Evolutionary conservation across 2,113 vertebrate genomes (phyloP), one percentile per base, ranked within the genome.

Genomic region (Tinamus guttatus): DNA sequence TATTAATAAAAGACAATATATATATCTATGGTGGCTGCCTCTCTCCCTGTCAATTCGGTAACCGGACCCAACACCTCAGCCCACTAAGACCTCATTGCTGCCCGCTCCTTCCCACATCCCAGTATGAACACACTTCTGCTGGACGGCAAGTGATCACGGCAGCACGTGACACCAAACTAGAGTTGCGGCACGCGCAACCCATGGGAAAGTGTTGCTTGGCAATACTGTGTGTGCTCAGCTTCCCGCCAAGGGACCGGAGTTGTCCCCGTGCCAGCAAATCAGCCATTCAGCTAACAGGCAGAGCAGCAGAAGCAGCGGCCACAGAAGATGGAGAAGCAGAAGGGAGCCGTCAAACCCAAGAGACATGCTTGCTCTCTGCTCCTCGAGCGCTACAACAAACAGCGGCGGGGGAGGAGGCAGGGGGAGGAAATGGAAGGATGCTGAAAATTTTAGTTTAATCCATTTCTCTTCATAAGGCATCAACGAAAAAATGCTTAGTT

Each of bases 201-300:
- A 82, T 40, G 41, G 58, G 82, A 75, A 84, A 96, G 90, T 24
- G 95, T 81, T 88, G 89, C 86, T 90, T 96, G 93, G 94, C 96
- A 95, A 82, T 54, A 1, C n/a, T 59, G 71, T 0, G 0, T 27
- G 49, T 21, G 73, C 84, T 49, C 60, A 34, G 27, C 75, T 77
- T 59, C 75, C 28, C 17, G 84, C 95, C 93, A 95, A 90, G 40
- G 79, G 82, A 85, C 77, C 4, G 3, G 87, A 5, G 0, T 25
- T 89, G 93, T 81, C 65, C 17, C 30, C 3, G 58, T 93, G 96
- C 97, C 97, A 97, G 94, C 58, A 90, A 91, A 94, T 95, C 87
- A 94, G 91, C 79, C 88, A 9, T 16, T 89, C 85, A 85, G 80
- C 87, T 87, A 93, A 77, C 93, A 96, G 94, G 85, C 70, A 40